These are phyloP conservation scores for Brachyopa scutellaris DNA, from an alignment of 2,888 invertebrate genomes.

Conservation along the genomic window DNA sequence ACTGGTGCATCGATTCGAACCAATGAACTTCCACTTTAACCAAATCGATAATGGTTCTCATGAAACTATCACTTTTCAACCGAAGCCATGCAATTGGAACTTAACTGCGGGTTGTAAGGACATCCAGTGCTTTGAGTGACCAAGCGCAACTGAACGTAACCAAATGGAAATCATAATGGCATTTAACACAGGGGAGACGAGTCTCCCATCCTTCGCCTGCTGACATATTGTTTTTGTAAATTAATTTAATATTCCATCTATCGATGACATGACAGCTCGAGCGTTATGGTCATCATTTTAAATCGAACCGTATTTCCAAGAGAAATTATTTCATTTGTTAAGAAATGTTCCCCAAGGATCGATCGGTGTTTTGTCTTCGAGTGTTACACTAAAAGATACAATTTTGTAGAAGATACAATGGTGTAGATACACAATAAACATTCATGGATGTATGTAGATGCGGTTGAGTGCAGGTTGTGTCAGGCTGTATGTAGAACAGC, in stretches of 20 bases:
- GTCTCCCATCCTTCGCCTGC: neutral
- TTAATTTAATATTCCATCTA: slow-evolving; percentile 20
- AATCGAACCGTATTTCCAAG: slow-evolving; percentile 9
- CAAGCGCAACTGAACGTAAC: slow-evolving; percentile 9
- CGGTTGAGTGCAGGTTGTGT: too few relatives aligned
- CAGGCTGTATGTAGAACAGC: too few relatives aligned
- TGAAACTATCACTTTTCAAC: slow-evolving; percentile 18
- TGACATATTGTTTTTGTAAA: neutral
- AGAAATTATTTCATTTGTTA: neutral
- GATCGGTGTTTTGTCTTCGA: too few relatives aligned
- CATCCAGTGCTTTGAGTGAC: neutral
- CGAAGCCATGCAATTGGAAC: too few relatives aligned
- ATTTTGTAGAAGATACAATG: too few relatives aligned
- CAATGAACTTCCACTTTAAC: slow-evolving; percentile 20
- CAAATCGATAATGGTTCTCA: slow-evolving; percentile 23
- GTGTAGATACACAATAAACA: too few relatives aligned
- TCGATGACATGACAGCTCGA: slow-evolving; percentile 37
- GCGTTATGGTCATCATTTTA: slow-evolving; percentile 24
- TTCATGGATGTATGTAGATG: too few relatives aligned
- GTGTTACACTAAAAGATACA: too few relatives aligned
- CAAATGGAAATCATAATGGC: slow-evolving; percentile 32
- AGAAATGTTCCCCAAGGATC: too few relatives aligned
- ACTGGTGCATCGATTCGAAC: slow-evolving; percentile 4
- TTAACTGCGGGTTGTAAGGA: too few relatives aligned
- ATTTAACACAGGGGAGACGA: too few relatives aligned